These are phyloP conservation scores for Diaprepes abbreviatus DNA, from an alignment of 2,888 invertebrate genomes.

Conservation along the genomic window DNA sequence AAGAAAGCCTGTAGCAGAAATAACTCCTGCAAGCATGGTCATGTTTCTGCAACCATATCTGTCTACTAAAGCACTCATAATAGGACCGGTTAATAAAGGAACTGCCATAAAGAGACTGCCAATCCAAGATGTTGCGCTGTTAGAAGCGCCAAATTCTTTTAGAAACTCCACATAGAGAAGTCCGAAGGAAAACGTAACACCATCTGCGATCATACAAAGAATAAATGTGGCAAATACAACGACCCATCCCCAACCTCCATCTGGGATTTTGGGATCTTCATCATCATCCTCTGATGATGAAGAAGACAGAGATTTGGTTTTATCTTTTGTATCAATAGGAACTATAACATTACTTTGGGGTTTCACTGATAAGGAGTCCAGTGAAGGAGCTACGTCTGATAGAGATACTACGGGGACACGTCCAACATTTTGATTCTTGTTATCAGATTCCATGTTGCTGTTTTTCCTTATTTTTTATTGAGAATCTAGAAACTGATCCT, in stretches of 20 bases:
- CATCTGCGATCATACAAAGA: conserved; percentile 92
- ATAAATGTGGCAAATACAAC: conserved; percentile 89
- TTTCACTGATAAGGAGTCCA: conserved; percentile 49
- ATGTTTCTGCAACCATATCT: conserved; percentile 76
- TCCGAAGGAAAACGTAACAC: conserved; percentile 82
- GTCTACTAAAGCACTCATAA: conserved; percentile 88
- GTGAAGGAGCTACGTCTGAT: conserved; percentile 51
- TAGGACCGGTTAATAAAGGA: conserved; percentile 82
- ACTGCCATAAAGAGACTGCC: conserved; percentile 66
- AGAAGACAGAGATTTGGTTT: conserved; percentile 29
- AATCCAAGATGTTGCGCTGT: conserved; percentile 82
- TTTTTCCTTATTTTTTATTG: not conserved
- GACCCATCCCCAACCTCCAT: conserved; percentile 92
- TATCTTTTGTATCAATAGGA: conserved; percentile 35
- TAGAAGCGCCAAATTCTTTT: conserved; percentile 85
- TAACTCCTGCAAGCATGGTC: conserved; percentile 75
- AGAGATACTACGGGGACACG: conserved; percentile 51
- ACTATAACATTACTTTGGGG: conserved; percentile 1
- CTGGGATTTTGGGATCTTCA: conserved; percentile 75
- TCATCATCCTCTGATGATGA: conserved; percentile 56
- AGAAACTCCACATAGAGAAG: conserved; percentile 87
- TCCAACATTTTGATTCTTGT: conserved; percentile 19
- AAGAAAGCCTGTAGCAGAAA: conserved; percentile 83
- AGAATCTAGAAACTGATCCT: not conserved
- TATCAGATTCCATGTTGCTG: conserved; percentile 11